Percentiles rank a stretch among this genome's conserved stretches.
Evolutionary conservation across 53 echinoderm and acorn worm genomes (phyloP).

Genomic region (Echinarachnius parma): DNA sequence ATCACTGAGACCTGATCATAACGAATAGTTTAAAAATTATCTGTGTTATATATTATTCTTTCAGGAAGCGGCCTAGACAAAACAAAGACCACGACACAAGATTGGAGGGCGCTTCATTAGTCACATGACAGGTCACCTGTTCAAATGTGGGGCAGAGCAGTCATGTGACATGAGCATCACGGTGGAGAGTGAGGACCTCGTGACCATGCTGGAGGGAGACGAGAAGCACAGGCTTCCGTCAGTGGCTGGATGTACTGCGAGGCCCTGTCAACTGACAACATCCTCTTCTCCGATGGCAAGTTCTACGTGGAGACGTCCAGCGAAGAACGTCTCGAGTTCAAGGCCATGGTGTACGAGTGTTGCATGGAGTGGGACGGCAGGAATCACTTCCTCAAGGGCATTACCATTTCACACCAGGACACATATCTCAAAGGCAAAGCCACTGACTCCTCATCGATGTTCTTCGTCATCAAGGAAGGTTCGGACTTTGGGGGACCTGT

Average conservation of each 20-base stretch:
- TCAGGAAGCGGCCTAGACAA: too few species aligned
- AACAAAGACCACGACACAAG: too few species aligned
- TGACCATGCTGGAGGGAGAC: too few species aligned
- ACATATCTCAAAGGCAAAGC: slow-evolving; percentile 34
- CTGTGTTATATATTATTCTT: too few species aligned
- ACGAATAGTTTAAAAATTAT: too few species aligned
- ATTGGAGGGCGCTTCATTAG: slow-evolving; percentile 45
- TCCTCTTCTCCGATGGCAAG: too few species aligned
- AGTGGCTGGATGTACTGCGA: too few species aligned
- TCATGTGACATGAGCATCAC: slow-evolving; percentile 40
- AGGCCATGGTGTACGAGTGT: slow-evolving; percentile 49
- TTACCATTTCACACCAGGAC: slow-evolving; percentile 43
- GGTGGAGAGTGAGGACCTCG: too few species aligned
- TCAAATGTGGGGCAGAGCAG: slow-evolving; percentile 12
- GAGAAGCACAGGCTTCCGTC: too few species aligned
- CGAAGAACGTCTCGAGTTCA: slow-evolving; percentile 9
- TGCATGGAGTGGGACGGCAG: slow-evolving; percentile 32
- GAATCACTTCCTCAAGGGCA: slow-evolving; percentile 33
- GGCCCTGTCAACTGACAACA: too few species aligned
- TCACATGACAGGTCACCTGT: slow-evolving; percentile 36
- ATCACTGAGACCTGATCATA: too few species aligned
- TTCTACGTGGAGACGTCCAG: too few species aligned
- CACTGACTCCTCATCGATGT: slow-evolving; percentile 39
- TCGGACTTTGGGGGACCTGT: slow-evolving; percentile 5
- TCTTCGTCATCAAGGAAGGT: slow-evolving; percentile 36